phyloP scores from a whole-genome alignment of 2,888 invertebrate species.

The Teleogryllus oceanicus region DNA sequence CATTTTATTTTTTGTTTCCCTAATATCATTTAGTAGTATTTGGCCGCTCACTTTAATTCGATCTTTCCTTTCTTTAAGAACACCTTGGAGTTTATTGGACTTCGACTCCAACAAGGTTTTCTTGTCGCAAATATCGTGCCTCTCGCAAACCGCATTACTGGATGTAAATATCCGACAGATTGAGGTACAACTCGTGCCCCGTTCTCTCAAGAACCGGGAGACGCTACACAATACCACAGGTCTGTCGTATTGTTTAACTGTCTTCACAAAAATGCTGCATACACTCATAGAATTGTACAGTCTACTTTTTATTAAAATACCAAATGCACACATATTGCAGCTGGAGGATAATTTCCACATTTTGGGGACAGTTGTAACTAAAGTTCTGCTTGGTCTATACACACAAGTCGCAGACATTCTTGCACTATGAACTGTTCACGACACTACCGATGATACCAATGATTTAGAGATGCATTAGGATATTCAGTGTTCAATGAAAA shows the following conservation, averaged over 20 bases:
- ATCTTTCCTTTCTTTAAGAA: constrained; percentile 39
- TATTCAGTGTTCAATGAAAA: no score
- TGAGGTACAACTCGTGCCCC: not conserved
- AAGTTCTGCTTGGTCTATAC: no score
- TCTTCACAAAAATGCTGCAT: not conserved
- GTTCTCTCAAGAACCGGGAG: not conserved
- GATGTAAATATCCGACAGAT: not conserved
- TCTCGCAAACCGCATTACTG: not conserved
- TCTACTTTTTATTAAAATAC: not conserved
- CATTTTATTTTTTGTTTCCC: constrained; percentile 66
- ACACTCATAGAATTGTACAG: not conserved
- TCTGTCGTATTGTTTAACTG: not conserved
- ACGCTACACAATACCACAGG: not conserved
- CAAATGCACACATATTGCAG: not conserved
- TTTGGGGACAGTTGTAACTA: not conserved
- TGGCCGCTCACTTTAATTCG: constrained; percentile 59
- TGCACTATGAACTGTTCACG: no score
- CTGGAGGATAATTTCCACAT: not conserved
- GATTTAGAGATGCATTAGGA: no score
- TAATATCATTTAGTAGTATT: constrained; percentile 65
- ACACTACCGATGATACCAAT: no score
- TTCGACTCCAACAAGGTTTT: not conserved
- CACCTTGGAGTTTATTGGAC: not conserved
- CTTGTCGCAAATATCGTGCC: not conserved
- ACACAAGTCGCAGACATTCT: no score